Evolutionary conservation across 1,140 invertebrate genomes (phyloP), one percentile per base, ranked within the genome.

Genomic region (Cyphomyrmex costatus): DNA sequence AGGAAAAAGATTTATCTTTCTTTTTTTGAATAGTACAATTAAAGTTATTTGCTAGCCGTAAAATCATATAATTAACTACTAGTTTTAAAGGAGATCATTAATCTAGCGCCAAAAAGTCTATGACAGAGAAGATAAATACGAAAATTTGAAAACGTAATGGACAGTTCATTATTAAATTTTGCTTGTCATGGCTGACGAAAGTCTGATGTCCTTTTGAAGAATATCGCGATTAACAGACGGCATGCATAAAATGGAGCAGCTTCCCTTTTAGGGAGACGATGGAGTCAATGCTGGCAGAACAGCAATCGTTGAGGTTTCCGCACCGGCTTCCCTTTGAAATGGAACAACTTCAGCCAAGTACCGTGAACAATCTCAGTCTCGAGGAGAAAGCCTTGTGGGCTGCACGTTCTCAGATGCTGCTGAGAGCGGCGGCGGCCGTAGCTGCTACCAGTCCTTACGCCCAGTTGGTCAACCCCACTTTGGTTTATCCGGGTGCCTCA

Each of bases 221-320:
- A 70, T 70, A 10, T 6, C 24, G 21, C 5, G 19, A 30, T 27
- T 53, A 74, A 58, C 71, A 89, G 70, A 87, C 77, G 86, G 86
- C 84, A 90, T 89, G 85, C 92, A 94, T 94, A 94, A n/a, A n/a
- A 94, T 94, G 87, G 92, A 92, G 91, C 92, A 95, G 94, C 93
- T 95, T 94, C 92, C 95, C 93, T 95, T 95, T 91, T 96, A 98
- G 97, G 95, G 97, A 97, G 94, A 98, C 97, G 33, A 98, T 97
- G 97, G 97, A 97, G 93, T 97, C 97, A 19, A 97, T 97, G 97
- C 91, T 97, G 84, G 97, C 97, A 19, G 97, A 97, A 92, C 97
- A 97, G 93, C 97, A 97, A 85, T 96, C 97, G 85, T 93, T 97
- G 82, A 96, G 97, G 66, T 97, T 97, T 80, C 97, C 97, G 0